phyloP scores from a whole-genome alignment of 2,888 invertebrate species.

The Cataglyphis albicans region DNA sequence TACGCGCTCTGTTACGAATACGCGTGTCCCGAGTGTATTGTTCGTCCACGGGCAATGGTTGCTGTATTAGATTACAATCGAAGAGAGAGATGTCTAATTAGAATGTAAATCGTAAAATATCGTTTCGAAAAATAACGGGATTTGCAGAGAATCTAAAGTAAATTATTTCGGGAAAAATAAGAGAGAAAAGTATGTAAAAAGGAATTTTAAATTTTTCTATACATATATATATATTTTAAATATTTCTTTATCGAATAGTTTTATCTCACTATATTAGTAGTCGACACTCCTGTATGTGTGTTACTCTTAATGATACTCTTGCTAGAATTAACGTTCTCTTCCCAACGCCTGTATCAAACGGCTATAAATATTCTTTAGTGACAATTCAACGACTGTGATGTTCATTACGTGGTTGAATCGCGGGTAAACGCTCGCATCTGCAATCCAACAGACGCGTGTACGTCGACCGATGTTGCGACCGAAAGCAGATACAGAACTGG shows the following conservation, averaged over 20 bases:
- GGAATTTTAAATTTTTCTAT: neutral
- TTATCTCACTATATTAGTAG: neutral
- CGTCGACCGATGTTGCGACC: constrained; percentile 62
- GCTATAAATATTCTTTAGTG: constrained; percentile 63
- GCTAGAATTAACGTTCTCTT: constrained; percentile 18
- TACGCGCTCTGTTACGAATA: constrained; percentile 44
- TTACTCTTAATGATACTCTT: neutral
- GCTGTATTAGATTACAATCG: constrained; percentile 49
- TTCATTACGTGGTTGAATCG: constrained; percentile 69
- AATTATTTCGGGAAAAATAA: constrained; percentile 12
- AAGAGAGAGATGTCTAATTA: constrained; percentile 38
- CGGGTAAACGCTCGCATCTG: constrained; percentile 71
- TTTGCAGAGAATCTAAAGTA: neutral
- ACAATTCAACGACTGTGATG: constrained; percentile 64
- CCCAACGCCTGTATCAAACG: constrained; percentile 15
- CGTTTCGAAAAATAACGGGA: constrained; percentile 30
- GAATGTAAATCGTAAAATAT: constrained; percentile 27
- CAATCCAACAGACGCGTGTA: constrained; percentile 68
- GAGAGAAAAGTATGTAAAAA: neutral
- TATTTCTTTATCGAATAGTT: neutral
- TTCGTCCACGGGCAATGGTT: constrained; percentile 33
- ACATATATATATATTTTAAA: neutral
- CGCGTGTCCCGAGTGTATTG: constrained; percentile 52
- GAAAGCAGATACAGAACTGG: constrained; percentile 74
- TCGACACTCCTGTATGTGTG: neutral